phyloP scores from a whole-genome alignment of 2,113 vertebrate species.

The Calyptomena viridis region DNA sequence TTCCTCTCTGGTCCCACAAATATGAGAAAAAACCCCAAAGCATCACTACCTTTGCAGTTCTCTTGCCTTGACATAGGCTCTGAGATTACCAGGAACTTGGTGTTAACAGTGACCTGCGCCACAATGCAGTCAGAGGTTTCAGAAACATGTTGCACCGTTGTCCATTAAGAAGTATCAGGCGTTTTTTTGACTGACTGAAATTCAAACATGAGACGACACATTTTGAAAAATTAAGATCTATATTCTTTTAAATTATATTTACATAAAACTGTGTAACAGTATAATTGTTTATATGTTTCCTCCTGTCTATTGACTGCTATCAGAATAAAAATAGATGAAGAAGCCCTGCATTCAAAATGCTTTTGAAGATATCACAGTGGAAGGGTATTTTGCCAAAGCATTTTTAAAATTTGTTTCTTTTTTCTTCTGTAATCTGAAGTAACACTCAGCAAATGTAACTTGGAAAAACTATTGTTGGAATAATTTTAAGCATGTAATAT shows the following conservation, averaged over 20 bases:
- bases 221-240: slow-evolving; percentile 45
- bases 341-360: background rate
- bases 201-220: slow-evolving; percentile 40
- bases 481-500: slow-evolving; percentile 20
- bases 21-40: too few species aligned
- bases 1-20: background rate
- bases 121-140: slow-evolving; percentile 45
- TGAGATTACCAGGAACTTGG: slow-evolving; percentile 25
- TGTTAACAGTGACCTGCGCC: slow-evolving; percentile 58
- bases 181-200: slow-evolving; percentile 26
- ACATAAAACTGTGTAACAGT: slow-evolving; percentile 10
- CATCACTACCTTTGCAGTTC: slow-evolving; percentile 16
- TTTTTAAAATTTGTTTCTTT: background rate
- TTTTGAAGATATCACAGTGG: background rate
- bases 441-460: background rate
- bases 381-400: slow-evolving; percentile 34
- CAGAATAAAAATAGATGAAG: background rate
- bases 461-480: slow-evolving; percentile 16
- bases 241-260: slow-evolving; percentile 53
- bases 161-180: slow-evolving; percentile 12
- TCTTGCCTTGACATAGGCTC: slow-evolving; percentile 7
- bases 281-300: background rate
- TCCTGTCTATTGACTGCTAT: slow-evolving; percentile 8
- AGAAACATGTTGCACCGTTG: background rate
- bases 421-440: background rate